These are phyloP conservation scores for Corvus cornix DNA, from an alignment of 2,113 vertebrate genomes.

Conservation along the genomic window DNA sequence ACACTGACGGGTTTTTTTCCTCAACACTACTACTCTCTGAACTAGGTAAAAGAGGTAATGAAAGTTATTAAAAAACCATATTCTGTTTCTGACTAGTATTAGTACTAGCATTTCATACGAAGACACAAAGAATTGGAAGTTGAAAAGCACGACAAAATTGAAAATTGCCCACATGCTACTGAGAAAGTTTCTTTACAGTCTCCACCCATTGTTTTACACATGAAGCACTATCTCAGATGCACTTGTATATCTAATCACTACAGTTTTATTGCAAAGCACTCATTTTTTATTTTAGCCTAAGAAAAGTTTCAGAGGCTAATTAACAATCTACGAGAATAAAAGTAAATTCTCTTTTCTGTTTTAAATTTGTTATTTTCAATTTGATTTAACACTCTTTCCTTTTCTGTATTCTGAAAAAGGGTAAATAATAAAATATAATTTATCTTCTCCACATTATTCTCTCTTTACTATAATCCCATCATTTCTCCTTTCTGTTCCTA, in stretches of 20 bases:
- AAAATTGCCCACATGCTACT: neutral
- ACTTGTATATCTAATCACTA: neutral
- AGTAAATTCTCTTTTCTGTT: neutral
- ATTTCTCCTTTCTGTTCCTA: neutral
- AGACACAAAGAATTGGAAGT: neutral
- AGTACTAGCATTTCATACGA: neutral
- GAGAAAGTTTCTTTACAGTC: neutral
- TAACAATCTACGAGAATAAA: neutral
- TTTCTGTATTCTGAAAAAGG: neutral
- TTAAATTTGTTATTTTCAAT: neutral
- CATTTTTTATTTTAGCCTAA: neutral
- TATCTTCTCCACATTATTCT: slow-evolving; percentile 27
- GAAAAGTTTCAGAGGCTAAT: neutral
- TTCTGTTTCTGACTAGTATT: neutral
- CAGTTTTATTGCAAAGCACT: neutral
- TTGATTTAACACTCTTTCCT: neutral
- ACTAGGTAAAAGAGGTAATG: neutral
- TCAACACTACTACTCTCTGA: neutral
- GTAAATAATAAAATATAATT: neutral
- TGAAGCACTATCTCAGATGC: neutral
- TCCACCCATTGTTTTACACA: neutral
- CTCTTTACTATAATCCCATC: neutral
- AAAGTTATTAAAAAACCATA: neutral
- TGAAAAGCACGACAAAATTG: neutral
- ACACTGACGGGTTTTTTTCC: neutral